Evolutionary conservation across 2,888 invertebrate species (phyloP).

Genomic region (Pterostichus madidus): DNA sequence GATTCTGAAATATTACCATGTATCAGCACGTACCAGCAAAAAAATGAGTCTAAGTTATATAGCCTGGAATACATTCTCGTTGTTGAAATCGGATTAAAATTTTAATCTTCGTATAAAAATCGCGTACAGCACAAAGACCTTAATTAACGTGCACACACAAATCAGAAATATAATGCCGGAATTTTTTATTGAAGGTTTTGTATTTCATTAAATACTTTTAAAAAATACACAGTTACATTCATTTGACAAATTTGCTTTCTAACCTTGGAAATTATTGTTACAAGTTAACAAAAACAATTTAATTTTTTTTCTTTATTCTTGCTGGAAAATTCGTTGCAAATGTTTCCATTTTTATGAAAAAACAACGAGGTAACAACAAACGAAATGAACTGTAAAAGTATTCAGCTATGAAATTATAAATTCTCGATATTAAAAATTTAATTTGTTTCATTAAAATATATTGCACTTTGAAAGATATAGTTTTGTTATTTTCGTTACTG

Average conservation of each 20-base stretch:
- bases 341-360: neutral
- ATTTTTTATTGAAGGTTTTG: neutral
- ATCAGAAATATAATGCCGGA: neutral
- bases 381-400: neutral
- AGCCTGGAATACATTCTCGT: conserved; percentile 1
- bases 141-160: neutral
- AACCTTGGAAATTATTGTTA: neutral
- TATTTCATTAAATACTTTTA: neutral
- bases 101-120: conserved; percentile 40
- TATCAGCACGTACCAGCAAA: conserved; percentile 40
- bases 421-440: conserved; percentile 1
- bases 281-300: neutral
- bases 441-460: neutral
- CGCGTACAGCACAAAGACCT: neutral
- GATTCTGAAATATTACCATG: conserved; percentile 22
- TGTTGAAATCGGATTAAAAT: conserved; percentile 28
- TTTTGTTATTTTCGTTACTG: neutral
- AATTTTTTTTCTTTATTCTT: neutral
- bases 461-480: neutral
- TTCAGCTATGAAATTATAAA: neutral
- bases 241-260: neutral
- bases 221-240: neutral
- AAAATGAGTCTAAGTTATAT: conserved; percentile 22
- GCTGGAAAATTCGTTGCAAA: neutral
- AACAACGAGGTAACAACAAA: neutral